A percentile compares a stretch with the other conserved stretches of the same genome.
These are phyloP conservation scores for Micoletzkya japonica DNA, from an alignment of 2,888 invertebrate species.

Conservation along the genomic window DNA sequence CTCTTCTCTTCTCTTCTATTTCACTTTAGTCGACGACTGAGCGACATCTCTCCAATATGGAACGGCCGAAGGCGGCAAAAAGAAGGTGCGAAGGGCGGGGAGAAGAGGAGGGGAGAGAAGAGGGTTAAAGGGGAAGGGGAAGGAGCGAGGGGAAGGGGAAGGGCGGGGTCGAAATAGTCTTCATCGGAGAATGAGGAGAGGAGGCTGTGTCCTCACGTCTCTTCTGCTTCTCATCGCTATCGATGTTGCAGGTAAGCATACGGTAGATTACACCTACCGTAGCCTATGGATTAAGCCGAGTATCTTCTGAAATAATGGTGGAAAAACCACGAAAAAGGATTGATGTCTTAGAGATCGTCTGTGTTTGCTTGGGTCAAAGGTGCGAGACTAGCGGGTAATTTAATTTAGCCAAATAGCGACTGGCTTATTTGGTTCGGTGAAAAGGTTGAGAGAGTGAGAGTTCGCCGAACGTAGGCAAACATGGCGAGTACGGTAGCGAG, in stretches of 20 bases:
- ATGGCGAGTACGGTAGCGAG: too few species aligned
- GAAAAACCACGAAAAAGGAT: too few species aligned
- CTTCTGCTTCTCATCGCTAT: background rate
- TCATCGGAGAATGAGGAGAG: background rate
- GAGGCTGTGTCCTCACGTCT: background rate
- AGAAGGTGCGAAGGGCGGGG: background rate
- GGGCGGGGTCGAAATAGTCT: background rate
- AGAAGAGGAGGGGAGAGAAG: background rate
- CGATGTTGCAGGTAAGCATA: background rate
- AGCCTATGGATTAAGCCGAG: too few species aligned
- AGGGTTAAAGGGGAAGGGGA: background rate
- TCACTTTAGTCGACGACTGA: background rate
- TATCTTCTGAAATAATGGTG: too few species aligned
- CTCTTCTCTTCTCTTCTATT: background rate
- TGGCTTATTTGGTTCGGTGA: too few species aligned
- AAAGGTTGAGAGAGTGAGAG: too few species aligned
- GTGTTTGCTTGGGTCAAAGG: too few species aligned
- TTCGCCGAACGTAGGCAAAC: too few species aligned
- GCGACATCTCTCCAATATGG: background rate
- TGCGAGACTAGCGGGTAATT: too few species aligned
- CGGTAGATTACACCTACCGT: too few species aligned
- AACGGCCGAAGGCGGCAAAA: slow-evolving; percentile 11
- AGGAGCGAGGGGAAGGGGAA: background rate
- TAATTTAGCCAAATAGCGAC: too few species aligned
- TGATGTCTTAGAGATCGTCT: too few species aligned